phyloP scores from a whole-genome alignment of 2,797 vertebrate genomes.

The Scyliorhinus canicula region DNA sequence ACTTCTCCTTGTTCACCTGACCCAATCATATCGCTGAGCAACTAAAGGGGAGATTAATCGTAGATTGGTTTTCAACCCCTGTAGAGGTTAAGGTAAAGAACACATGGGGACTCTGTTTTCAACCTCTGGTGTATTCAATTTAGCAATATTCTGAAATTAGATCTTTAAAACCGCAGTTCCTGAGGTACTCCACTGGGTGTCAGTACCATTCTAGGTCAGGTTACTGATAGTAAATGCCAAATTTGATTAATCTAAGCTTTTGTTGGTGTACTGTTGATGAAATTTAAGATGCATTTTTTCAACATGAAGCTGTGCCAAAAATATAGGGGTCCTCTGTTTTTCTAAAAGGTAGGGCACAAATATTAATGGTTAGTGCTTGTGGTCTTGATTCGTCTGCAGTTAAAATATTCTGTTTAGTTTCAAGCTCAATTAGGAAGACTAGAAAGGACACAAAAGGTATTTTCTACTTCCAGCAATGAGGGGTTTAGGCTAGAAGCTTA shows the following conservation, averaged over 20 bases:
- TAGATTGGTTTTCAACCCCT: no score
- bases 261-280: not conserved
- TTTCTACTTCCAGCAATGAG: no score
- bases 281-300: not conserved
- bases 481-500: no score
- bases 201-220: not conserved
- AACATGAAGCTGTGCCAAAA: not conserved
- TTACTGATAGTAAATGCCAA: not conserved
- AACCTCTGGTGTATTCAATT: not conserved
- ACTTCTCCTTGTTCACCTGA: no score
- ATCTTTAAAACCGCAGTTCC: not conserved
- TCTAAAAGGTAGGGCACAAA: not conserved
- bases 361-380: not conserved
- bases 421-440: no score
- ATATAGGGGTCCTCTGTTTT: not conserved
- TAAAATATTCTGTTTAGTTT: no score
- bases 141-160: not conserved
- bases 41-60: not conserved
- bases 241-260: not conserved
- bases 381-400: not conserved
- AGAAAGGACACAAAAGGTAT: no score
- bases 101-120: not conserved
- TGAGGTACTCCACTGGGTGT: not conserved
- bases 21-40: not conserved
- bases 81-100: not conserved